A percentile compares a stretch with the other conserved stretches of the same genome.
Evolutionary conservation across 2,113 vertebrate species (phyloP).

Genomic region (Numida meleagris): DNA sequence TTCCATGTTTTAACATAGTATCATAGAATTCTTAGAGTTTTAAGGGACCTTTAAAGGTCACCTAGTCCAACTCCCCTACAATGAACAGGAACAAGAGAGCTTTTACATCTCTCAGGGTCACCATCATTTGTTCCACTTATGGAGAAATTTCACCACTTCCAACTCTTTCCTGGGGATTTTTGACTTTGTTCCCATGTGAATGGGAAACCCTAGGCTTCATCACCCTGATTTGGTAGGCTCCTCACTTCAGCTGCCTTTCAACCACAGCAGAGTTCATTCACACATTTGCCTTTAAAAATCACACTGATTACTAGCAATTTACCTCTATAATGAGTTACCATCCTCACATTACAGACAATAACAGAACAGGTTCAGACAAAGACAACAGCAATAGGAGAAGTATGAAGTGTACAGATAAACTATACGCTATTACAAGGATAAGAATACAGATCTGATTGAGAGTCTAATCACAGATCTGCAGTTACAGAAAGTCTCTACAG

Average conservation of each 20-base stretch:
- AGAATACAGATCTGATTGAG: not conserved
- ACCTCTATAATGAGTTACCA: not conserved
- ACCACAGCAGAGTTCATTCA: not conserved
- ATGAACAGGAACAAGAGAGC: too few relatives aligned
- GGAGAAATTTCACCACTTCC: too few relatives aligned
- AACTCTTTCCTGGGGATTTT: too few relatives aligned
- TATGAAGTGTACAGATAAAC: not conserved
- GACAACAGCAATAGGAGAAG: not conserved
- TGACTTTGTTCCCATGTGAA: not conserved
- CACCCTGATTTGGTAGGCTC: not conserved
- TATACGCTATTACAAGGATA: not conserved
- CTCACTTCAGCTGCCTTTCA: not conserved
- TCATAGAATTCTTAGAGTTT: too few relatives aligned
- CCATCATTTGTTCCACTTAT: too few relatives aligned
- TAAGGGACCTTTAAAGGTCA: too few relatives aligned
- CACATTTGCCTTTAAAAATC: not conserved
- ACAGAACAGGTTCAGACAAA: not conserved
- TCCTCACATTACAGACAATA: not conserved
- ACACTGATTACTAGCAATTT: not conserved
- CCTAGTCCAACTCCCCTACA: too few relatives aligned
- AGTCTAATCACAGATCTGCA: not conserved
- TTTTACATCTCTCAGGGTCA: too few relatives aligned
- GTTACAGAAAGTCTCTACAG: not conserved
- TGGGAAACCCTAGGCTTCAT: not conserved
- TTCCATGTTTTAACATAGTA: not conserved